phyloP scores from a whole-genome alignment of 2,113 vertebrate genomes.

The Zosterops pallidus region DNA sequence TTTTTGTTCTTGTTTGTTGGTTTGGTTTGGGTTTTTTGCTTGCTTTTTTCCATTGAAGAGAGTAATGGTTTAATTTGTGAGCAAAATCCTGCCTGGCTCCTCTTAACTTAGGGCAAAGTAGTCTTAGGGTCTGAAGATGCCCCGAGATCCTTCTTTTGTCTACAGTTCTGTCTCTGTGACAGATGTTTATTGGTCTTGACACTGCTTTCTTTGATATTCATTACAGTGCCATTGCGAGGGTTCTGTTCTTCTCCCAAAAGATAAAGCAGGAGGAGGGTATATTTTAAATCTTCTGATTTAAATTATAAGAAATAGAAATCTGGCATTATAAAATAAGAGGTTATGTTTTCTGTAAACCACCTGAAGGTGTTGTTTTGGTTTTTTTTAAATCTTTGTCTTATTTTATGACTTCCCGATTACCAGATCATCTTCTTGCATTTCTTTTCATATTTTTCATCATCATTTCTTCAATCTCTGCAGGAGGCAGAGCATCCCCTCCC shows the following conservation, averaged over 20 bases:
- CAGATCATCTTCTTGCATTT: background rate
- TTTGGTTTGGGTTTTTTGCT: too few relatives aligned
- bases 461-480: background rate
- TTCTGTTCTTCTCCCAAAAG: background rate
- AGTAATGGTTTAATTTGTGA: background rate
- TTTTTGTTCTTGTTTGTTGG: background rate
- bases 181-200: background rate
- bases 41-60: background rate
- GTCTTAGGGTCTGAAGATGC: background rate
- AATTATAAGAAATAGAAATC: background rate
- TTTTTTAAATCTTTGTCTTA: background rate
- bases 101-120: background rate
- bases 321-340: background rate
- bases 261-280: background rate
- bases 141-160: background rate
- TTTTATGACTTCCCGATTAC: background rate
- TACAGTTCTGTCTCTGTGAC: background rate
- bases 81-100: background rate
- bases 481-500: background rate
- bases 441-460: background rate
- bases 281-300: background rate
- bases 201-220: background rate
- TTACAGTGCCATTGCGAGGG: background rate
- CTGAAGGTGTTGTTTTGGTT: background rate
- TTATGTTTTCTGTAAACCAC: background rate